These are phyloP conservation scores for Leucoma salicis DNA, from an alignment of 2,888 invertebrate genomes.

Conservation along the genomic window DNA sequence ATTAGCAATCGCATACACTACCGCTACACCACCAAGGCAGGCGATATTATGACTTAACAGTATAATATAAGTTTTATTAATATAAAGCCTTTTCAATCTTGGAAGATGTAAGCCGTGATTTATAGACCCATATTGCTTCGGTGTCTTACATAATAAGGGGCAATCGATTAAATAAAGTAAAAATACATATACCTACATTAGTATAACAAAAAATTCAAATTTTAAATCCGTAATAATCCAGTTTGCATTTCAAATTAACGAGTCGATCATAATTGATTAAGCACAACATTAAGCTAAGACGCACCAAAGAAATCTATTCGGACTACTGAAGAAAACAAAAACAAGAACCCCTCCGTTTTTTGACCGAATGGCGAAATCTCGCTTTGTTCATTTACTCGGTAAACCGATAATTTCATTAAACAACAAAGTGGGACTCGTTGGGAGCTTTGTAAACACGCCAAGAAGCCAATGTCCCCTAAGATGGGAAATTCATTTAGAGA, in stretches of 20 bases:
- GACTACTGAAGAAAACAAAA: slow-evolving; percentile 69
- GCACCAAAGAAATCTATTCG: slow-evolving; percentile 69
- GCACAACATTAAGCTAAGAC: slow-evolving; percentile 60
- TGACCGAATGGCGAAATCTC: slow-evolving; percentile 74
- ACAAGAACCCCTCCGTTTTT: slow-evolving; percentile 65
- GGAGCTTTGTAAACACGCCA: slow-evolving; percentile 75
- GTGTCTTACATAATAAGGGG: too few species aligned
- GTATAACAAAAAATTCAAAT: too few species aligned
- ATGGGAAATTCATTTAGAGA: slow-evolving; percentile 74
- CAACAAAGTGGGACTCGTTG: slow-evolving; percentile 78
- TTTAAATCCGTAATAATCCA: too few species aligned
- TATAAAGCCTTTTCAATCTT: too few species aligned
- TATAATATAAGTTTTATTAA: too few species aligned
- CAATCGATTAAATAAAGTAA: too few species aligned
- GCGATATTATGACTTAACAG: too few species aligned
- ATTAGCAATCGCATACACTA: too few species aligned
- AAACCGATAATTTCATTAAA: slow-evolving; percentile 83
- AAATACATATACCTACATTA: too few species aligned
- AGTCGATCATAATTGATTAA: slow-evolving; percentile 81
- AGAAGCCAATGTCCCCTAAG: slow-evolving; percentile 81
- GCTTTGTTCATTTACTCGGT: slow-evolving; percentile 82
- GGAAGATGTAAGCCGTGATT: too few species aligned
- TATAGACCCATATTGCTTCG: too few species aligned
- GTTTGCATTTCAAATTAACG: slow-evolving; percentile 72
- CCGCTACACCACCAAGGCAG: too few species aligned